Evolutionary conservation across 2,797 vertebrate species (phyloP).

Genomic region (Octomys mimax): DNA sequence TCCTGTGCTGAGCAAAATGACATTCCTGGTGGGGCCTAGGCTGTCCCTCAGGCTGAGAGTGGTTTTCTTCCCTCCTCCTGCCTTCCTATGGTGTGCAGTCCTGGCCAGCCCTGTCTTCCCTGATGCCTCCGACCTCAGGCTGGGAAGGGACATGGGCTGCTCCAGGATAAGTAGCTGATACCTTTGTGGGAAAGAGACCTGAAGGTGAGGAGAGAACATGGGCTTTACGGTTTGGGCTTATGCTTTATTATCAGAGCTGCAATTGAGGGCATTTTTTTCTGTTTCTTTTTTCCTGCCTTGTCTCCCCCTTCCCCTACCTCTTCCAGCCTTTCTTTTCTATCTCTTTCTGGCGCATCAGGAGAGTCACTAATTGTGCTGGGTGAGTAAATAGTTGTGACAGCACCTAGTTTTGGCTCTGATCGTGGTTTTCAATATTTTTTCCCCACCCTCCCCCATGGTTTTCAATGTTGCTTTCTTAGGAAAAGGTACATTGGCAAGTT

Average conservation of each 20-base stretch:
- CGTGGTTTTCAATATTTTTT: neutral
- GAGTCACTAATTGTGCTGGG: neutral
- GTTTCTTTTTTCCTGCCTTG: too few species aligned
- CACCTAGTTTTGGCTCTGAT: neutral
- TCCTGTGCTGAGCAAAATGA: conserved; percentile 30
- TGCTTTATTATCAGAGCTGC: neutral
- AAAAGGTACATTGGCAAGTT: neutral
- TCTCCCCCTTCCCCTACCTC: neutral
- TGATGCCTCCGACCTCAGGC: neutral
- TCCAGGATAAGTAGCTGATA: neutral
- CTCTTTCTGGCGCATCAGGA: neutral
- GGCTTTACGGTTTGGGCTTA: neutral
- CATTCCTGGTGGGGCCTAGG: neutral
- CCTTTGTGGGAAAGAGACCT: neutral
- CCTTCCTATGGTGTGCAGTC: neutral
- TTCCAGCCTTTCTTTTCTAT: neutral
- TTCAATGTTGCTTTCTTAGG: neutral
- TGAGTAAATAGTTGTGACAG: neutral
- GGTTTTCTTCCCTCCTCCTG: neutral
- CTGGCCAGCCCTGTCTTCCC: neutral
- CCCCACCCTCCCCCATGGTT: neutral
- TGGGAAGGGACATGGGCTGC: neutral
- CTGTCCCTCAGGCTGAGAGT: too few species aligned
- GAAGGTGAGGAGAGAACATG: neutral
- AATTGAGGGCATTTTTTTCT: neutral